These are phyloP conservation scores for Microctenopoma lineatum DNA, from an alignment of 2,797 vertebrate genomes.

Conservation along the genomic window DNA sequence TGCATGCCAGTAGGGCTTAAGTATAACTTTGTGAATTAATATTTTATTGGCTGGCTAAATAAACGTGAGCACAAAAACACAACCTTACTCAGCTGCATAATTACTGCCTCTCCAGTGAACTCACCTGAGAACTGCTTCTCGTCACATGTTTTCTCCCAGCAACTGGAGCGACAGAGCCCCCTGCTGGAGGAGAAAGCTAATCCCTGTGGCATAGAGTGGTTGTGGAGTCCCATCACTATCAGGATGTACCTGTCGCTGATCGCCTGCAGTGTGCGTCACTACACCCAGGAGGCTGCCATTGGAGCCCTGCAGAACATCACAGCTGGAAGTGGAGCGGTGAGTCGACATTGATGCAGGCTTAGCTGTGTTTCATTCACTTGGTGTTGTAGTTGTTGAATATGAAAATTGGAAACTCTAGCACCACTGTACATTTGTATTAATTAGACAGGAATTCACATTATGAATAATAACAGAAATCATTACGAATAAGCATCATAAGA, in stretches of 20 bases:
- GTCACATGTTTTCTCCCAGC: conserved; percentile 26
- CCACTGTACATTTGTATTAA: not conserved
- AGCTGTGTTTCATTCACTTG: not conserved
- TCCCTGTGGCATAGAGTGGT: conserved; percentile 88
- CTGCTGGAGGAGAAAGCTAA: conserved; percentile 87
- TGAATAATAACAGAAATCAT: not conserved
- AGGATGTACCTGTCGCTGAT: conserved; percentile 94
- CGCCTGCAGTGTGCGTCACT: conserved; percentile 86
- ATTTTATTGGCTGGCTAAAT: not conserved
- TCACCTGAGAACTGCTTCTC: not conserved
- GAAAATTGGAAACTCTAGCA: not conserved
- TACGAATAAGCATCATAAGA: no score
- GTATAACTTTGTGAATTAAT: not conserved
- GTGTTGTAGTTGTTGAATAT: not conserved
- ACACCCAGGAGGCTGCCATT: conserved; percentile 90
- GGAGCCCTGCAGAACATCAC: conserved; percentile 97
- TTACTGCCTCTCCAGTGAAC: conserved; percentile 13
- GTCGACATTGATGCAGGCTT: not conserved
- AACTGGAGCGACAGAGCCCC: conserved; percentile 64
- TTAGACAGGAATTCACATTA: no score
- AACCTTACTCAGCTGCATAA: conserved; percentile 2
- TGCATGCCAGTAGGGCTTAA: not conserved
- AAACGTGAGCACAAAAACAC: not conserved
- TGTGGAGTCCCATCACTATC: conserved; percentile 91
- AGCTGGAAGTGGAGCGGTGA: conserved; percentile 86